phyloP scores from a whole-genome alignment of 1,140 invertebrate species.

The Wasmannia auropunctata region DNA sequence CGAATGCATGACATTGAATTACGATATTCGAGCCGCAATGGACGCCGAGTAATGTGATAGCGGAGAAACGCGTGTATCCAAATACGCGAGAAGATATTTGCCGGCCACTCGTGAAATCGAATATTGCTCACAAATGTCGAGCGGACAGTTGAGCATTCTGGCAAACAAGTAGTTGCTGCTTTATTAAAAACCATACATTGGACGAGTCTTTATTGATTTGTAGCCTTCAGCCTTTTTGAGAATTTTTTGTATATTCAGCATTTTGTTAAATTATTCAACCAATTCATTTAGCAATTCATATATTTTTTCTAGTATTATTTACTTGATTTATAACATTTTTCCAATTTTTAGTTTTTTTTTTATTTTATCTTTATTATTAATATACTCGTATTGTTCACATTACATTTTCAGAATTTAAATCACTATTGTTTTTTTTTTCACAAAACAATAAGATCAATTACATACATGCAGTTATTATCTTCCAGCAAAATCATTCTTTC shows the following conservation, averaged over 20 bases:
- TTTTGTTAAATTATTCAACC: background rate
- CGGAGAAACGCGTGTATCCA: conserved; percentile 33
- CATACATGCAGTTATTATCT: too few relatives aligned
- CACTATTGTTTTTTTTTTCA: background rate
- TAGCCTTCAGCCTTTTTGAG: background rate
- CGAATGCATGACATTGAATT: conserved; percentile 13
- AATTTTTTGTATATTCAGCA: background rate
- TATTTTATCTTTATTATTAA: background rate
- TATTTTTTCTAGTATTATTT: background rate
- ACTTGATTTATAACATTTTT: background rate
- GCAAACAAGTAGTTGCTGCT: conserved; percentile 38
- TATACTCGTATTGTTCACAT: background rate
- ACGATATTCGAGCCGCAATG: conserved; percentile 1
- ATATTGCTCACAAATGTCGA: conserved; percentile 31
- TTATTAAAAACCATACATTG: conserved; percentile 29
- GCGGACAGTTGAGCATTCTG: conserved; percentile 2
- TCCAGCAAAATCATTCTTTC: too few relatives aligned
- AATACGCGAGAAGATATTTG: conserved; percentile 53
- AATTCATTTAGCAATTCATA: background rate
- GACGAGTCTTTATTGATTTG: background rate
- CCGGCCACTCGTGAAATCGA: conserved; percentile 39
- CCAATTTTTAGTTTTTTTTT: background rate
- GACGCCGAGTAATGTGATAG: conserved; percentile 6
- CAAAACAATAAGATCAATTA: background rate
- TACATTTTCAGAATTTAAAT: background rate